These are phyloP conservation scores for Dicentrarchus labrax DNA, from an alignment of 2,113 vertebrate species.

Conservation along the genomic window DNA sequence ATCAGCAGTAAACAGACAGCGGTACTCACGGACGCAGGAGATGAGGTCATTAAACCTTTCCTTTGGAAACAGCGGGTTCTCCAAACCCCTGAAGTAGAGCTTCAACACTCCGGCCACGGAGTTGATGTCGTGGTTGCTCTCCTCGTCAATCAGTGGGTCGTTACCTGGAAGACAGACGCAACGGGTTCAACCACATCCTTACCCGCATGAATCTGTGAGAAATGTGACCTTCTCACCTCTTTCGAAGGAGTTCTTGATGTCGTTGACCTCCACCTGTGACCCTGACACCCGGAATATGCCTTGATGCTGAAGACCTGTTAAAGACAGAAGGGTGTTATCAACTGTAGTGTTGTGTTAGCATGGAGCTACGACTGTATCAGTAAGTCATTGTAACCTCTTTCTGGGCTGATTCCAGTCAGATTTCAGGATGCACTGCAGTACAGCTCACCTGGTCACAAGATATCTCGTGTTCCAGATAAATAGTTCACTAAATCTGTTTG, in stretches of 20 bases:
- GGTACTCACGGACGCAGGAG: constrained; percentile 95
- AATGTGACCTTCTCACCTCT: constrained; percentile 87
- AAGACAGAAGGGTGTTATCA: background rate
- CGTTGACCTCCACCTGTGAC: constrained; percentile 98
- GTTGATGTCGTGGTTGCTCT: constrained; percentile 98
- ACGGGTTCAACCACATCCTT: background rate
- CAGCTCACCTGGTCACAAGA: too few species aligned
- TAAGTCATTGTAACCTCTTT: background rate
- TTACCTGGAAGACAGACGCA: constrained; percentile 88
- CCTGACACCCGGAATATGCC: constrained; percentile 98
- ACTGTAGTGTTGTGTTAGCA: background rate
- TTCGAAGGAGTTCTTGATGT: constrained; percentile 99
- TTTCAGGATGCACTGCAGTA: too few species aligned
- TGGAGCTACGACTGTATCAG: background rate
- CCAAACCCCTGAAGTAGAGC: constrained; percentile 97
- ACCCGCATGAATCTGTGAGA: too few species aligned
- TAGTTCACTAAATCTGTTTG: too few species aligned
- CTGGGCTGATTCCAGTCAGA: too few species aligned
- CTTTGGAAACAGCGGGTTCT: constrained; percentile 98
- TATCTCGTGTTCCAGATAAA: too few species aligned
- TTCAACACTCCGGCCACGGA: constrained; percentile 98
- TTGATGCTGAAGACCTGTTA: constrained; percentile 96
- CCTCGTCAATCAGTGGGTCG: constrained; percentile 96
- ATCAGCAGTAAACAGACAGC: background rate
- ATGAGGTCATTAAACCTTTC: constrained; percentile 98